Evolutionary conservation across 2,797 vertebrate species (phyloP).

Genomic region (Microctenopoma stevenorrisi): DNA sequence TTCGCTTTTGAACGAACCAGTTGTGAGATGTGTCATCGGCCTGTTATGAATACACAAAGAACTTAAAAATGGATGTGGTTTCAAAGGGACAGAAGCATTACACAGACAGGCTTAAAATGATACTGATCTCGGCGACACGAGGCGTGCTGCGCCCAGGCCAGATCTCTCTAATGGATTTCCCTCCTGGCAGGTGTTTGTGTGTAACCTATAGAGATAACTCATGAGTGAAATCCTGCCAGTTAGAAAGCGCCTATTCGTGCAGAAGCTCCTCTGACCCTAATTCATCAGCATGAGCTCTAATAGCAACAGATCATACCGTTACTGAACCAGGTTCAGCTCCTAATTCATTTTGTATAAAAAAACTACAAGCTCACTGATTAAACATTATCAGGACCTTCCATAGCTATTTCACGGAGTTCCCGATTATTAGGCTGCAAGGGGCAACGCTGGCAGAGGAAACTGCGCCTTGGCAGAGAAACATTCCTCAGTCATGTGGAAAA

Average conservation of each 20-base stretch:
- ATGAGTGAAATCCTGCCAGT: constrained; percentile 37
- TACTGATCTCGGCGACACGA: constrained; percentile 34
- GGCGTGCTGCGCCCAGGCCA: constrained; percentile 3
- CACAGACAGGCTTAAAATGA: constrained; percentile 26
- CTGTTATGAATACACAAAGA: constrained; percentile 43
- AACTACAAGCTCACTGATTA: constrained; percentile 36
- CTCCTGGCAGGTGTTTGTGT: constrained; percentile 46
- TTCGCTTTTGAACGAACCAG: constrained; percentile 26
- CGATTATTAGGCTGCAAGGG: constrained; percentile 37
- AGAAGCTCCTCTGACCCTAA: constrained; percentile 35
- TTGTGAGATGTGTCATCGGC: constrained; percentile 35
- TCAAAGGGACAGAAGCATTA: constrained; percentile 38
- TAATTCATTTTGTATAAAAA: constrained; percentile 50
- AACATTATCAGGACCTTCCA: constrained; percentile 41
- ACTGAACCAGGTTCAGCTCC: constrained; percentile 13
- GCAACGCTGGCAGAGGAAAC: no score
- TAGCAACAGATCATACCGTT: constrained; percentile 36
- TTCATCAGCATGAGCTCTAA: constrained; percentile 33
- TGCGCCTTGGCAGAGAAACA: constrained; percentile 34
- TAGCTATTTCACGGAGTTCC: constrained; percentile 34
- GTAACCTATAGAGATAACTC: constrained; percentile 44
- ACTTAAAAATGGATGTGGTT: constrained; percentile 40
- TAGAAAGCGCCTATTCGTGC: constrained; percentile 37
- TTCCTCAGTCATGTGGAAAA: constrained; percentile 51
- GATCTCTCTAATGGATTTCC: constrained; percentile 57